Evolutionary conservation across 1,140 invertebrate genomes (phyloP), one percentile per base, ranked within the genome.

Genomic region (Hirudo medicinalis): DNA sequence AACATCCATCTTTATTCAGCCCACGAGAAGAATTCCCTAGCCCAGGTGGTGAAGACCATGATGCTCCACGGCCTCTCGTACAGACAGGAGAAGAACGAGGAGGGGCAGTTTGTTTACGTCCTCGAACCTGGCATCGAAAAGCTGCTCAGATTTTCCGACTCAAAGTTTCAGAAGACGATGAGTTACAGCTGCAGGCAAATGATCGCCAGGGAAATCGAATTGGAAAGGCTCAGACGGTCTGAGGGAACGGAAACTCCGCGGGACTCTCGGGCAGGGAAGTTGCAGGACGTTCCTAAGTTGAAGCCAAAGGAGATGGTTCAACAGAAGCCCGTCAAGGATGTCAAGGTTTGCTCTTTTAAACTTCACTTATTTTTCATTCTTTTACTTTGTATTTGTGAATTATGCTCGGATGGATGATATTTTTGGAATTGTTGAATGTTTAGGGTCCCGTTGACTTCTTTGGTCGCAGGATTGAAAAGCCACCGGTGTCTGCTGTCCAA

Each of bases 41-140:
- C 80, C 0, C 82, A 87, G 29, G 86, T 92, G n/a, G 87, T 95
- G 0, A 84, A 87, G 71, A 85, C 90, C 0, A 91, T 97, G 90
- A 86, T 93, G 53, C 88, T 91, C 78, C 91, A 93, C 79, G 92
- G 91, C 73, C 82, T 97, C 69, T 89, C 87, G 27, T 94, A 92
- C 80, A 83, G 87, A 0, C 93, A 96, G 81, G 88, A 91, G 71
- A 87, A 88, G 66, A 85, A 83, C 8, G 54, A 71, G 19, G 91
- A 94, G 75, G 91, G 91, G 66, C 86, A 85, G 55, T 94, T 92
- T 80, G 83, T 84, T 6, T 94, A 89, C 79, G 83, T 87, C 60
- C 79, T 95, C 3, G 92, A 95, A 79, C 91, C 91, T 79, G 83
- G 85, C 75, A 77, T 87, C 17, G 85, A 86, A 77, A 84, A 85